Evolutionary conservation across 2,888 invertebrate species (phyloP).

Genomic region (Drymonia ruficornis): DNA sequence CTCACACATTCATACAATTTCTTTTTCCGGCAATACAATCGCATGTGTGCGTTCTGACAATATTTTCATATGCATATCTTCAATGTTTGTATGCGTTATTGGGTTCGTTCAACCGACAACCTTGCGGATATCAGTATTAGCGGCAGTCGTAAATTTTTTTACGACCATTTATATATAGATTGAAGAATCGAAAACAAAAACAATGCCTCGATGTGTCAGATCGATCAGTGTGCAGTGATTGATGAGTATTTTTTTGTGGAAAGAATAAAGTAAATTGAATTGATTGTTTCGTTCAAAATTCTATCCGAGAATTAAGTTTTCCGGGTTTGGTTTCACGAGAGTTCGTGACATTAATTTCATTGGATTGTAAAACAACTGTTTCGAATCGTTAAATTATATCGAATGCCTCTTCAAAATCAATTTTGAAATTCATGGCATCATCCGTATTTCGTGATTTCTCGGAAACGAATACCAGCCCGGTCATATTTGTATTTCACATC

Average conservation of each 20-base stretch:
- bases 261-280: not conserved
- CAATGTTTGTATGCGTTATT: constrained; percentile 7
- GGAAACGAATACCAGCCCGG: constrained; percentile 24
- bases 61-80: not conserved
- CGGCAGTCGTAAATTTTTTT: constrained; percentile 40
- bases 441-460: constrained; percentile 8
- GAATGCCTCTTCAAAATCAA: not conserved
- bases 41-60: not conserved
- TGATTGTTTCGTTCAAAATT: not conserved
- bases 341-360: too few species aligned
- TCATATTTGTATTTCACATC: not conserved
- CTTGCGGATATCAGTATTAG: constrained; percentile 49
- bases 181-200: constrained; percentile 11
- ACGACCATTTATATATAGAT: constrained; percentile 44
- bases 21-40: constrained; percentile 1
- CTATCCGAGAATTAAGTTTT: not conserved
- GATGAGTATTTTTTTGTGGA: not conserved
- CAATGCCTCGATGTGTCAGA: constrained; percentile 4
- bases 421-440: not conserved
- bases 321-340: not conserved
- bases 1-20: not conserved
- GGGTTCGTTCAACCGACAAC: constrained; percentile 57
- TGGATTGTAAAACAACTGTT: not conserved
- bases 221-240: constrained; percentile 5
- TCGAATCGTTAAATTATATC: not conserved